Evolutionary conservation across 2,888 invertebrate species (phyloP).

Genomic region (Ophraella communa): DNA sequence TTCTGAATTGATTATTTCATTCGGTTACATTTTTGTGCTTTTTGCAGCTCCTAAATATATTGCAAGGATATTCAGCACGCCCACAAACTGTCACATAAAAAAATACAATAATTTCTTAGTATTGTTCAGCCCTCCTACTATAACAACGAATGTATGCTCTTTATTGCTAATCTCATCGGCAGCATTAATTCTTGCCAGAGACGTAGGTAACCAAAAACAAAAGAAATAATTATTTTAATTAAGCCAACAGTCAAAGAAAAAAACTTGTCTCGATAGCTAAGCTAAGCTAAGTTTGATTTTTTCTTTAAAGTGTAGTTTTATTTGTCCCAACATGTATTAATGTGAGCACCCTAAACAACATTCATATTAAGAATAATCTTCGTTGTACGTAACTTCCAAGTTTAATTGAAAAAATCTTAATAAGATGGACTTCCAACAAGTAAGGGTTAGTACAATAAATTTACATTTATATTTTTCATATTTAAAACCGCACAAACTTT

Average conservation of each 20-base stretch:
- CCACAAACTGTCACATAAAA: slow-evolving; percentile 22
- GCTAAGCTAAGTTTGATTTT: no score
- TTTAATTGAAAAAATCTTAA: no score
- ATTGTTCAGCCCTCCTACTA: slow-evolving; percentile 27
- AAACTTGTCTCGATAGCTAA: no score
- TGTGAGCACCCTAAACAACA: no score
- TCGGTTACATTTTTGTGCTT: slow-evolving; percentile 3
- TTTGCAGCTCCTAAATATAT: slow-evolving; percentile 13
- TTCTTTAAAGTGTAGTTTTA: no score
- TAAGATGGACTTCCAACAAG: no score
- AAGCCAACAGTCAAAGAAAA: not conserved
- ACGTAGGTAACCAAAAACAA: not conserved
- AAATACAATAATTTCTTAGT: slow-evolving; percentile 21
- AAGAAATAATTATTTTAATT: not conserved
- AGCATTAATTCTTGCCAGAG: slow-evolving; percentile 44
- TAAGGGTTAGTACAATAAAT: not conserved
- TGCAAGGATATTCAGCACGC: slow-evolving; percentile 9
- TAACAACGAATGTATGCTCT: slow-evolving; percentile 40
- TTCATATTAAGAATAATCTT: no score
- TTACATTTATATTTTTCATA: not conserved
- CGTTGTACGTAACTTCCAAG: not conserved
- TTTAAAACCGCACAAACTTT: not conserved
- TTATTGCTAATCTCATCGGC: slow-evolving; percentile 46
- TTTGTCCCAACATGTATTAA: no score
- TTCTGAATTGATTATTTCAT: slow-evolving; percentile 3